Evolutionary conservation across 2,797 vertebrate genomes (phyloP).

Genomic region (Perodicticus potto): DNA sequence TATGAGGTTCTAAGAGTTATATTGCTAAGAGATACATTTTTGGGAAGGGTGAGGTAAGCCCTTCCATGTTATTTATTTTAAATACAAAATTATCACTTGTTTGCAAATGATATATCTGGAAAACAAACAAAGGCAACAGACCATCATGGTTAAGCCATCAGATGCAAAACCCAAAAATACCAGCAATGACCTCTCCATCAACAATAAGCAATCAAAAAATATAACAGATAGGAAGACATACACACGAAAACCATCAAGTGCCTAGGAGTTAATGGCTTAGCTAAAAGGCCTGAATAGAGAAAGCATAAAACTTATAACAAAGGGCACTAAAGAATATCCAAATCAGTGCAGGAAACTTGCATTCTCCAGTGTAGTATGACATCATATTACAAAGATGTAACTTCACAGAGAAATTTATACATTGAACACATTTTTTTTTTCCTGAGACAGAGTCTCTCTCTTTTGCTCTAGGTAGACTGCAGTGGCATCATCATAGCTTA

Average conservation of each 20-base stretch:
- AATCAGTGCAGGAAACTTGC: accelerated
- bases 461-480: too few species aligned
- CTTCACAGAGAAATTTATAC: not conserved
- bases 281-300: not conserved
- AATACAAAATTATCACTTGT: not conserved
- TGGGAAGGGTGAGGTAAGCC: not conserved
- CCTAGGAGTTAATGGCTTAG: not conserved
- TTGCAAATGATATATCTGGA: not conserved
- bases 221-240: accelerated
- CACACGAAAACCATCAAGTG: accelerated
- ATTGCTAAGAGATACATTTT: not conserved
- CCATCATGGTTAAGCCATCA: not conserved
- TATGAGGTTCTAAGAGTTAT: not conserved
- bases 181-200: not conserved
- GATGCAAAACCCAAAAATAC: not conserved
- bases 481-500: too few species aligned
- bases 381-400: accelerated
- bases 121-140: not conserved
- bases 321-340: accelerated
- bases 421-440: not conserved
- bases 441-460: too few species aligned
- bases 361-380: accelerated
- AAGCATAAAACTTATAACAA: not conserved
- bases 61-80: not conserved
- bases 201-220: too few species aligned